Evolutionary conservation across 2,888 invertebrate genomes (phyloP), one percentile per base, ranked within the genome.

Genomic region (Mythimna albipuncta): DNA sequence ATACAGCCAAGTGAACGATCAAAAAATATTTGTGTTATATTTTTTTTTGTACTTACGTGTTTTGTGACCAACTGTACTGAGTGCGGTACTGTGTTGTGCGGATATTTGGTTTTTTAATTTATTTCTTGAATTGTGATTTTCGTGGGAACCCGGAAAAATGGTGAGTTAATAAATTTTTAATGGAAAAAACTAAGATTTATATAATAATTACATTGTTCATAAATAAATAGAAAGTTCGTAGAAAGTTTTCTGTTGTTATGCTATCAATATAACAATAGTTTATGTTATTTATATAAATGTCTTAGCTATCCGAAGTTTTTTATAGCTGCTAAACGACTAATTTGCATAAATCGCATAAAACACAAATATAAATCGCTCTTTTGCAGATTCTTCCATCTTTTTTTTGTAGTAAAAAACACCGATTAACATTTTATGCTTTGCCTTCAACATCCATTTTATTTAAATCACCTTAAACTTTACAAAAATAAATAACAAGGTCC

Each of bases 91-190:
- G 85, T 86, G 85, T 83, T 75, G 85, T 83, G 85, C 81, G 87
- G 86, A 77, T 82, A 83, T 81, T 88, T 89, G 78, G 88, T 90
- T 91, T 90, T 76, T 77, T 79, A 86, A 89, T 88, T 88, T 88
- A 87, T 88, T 88, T 85, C 72, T 73, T 68, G 74, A 72, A 83
- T 78, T 82, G 88, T 81, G 81, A 77, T 87, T 87, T 91, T 82
- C 77, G 88, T 88, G 88, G 81, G 79, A 84, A 89, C 88, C 85
- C 78, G 80, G 73, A 85, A 94, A 92, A 92, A 96, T 96, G 95
- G 95, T 95, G 68, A 94, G 95, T 32, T 35, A 70, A 57, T 54
- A 57, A 21, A 35, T 38, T 54, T 69, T 68, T 6, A 38, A 2
- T 0, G 0, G 38, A 59, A 35, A 71, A 32, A 26, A n/a, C 13